Evolutionary conservation across 2,797 vertebrate species (phyloP).

Genomic region (Cuniculus paca): DNA sequence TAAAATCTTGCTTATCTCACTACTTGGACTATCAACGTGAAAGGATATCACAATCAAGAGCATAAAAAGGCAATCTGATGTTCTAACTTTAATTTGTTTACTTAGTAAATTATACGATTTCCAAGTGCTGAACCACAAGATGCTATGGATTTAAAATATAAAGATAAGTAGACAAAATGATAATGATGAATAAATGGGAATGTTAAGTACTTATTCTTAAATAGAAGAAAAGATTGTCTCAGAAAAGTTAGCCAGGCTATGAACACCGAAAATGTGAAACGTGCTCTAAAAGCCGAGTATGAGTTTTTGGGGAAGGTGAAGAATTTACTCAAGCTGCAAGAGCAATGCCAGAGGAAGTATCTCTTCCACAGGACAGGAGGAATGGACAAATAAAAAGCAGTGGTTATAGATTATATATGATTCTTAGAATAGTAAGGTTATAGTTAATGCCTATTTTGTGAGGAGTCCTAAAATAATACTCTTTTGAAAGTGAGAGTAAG

Average conservation of each 20-base stretch:
- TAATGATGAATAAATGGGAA: conserved; percentile 52
- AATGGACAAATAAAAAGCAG: neutral
- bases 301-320: neutral
- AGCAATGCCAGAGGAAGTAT: neutral
- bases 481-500: neutral
- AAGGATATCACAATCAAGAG: conserved; percentile 49
- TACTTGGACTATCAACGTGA: conserved; percentile 26
- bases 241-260: neutral
- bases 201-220: neutral
- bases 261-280: conserved; percentile 40
- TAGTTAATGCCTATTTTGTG: neutral
- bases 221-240: conserved; percentile 35
- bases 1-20: conserved; percentile 57
- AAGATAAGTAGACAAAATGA: conserved; percentile 35
- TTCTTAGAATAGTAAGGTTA: neutral
- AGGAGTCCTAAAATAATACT: neutral
- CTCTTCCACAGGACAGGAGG: neutral
- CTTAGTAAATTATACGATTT: conserved; percentile 60
- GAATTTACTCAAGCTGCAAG: neutral
- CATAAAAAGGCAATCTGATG: conserved; percentile 19
- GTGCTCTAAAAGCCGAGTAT: neutral
- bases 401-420: neutral
- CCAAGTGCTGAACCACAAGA: conserved; percentile 12
- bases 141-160: conserved; percentile 45
- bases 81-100: conserved; percentile 61